Percentiles rank a stretch among this genome's conserved stretches.
Conservation (phyloP, 2,113 vertebrate genomes). For the Trachemys scripta region DNA sequence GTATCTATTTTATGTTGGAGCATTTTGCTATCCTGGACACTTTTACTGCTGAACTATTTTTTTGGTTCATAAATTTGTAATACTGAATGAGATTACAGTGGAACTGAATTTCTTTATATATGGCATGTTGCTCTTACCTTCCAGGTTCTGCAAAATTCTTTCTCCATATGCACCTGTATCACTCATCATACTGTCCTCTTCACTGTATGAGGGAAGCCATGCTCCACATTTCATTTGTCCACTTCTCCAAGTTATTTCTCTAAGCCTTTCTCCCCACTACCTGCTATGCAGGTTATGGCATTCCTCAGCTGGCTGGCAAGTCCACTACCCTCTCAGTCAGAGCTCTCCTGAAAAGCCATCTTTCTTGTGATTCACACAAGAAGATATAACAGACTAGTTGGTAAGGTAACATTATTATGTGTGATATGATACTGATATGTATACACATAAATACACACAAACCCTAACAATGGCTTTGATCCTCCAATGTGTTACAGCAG, state of each 20-base stretch:
- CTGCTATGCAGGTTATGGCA: neutral
- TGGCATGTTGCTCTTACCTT: neutral
- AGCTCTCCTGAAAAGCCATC: neutral
- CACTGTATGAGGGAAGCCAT: neutral
- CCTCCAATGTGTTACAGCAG: neutral
- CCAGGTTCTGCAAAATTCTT: neutral
- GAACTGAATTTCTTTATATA: neutral
- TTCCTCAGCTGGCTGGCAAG: neutral
- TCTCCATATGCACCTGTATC: neutral
- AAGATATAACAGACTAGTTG: neutral
- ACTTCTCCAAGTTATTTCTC: conserved; percentile 11
- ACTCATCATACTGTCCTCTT: neutral
- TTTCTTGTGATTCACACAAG: neutral
- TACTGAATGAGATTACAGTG: neutral
- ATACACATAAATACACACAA: neutral
- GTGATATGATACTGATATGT: neutral
- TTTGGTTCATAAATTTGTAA: conserved; percentile 1
- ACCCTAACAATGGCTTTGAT: neutral
- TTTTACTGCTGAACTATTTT: neutral
- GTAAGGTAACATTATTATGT: neutral
- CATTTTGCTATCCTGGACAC: neutral
- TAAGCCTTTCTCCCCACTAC: neutral
- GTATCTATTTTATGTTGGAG: neutral
- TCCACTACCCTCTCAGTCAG: neutral
- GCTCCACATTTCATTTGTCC: neutral